Evolutionary conservation across 1,140 invertebrate species (phyloP), one percentile per base, ranked within the genome.

Genomic region (Zaprionus ornatus): DNA sequence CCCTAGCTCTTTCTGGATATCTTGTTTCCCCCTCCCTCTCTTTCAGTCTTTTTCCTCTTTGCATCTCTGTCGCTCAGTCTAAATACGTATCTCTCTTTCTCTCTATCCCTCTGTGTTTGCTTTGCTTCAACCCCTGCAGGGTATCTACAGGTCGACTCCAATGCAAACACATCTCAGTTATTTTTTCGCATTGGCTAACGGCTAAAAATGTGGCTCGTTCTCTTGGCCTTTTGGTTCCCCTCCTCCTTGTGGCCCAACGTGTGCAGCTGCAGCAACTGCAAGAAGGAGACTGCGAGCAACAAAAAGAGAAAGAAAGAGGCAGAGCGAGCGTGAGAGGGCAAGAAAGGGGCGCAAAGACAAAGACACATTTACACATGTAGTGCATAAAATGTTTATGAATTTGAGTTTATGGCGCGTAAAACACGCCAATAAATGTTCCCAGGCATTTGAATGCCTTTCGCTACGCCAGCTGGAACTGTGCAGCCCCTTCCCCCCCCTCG

Each of bases 321-420:
- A 35, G 4, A 23, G 17, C 17, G 15, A 5, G 57, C 1, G 12
- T 4, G 35, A 4, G 35, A 19, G 17, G 21, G n/a, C 10, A 19
- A 21, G 29, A 5, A 12, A 29, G 56, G 6, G 37, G 37, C 29
- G 62, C 40, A 13, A 52, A 35, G 37, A 68, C 27, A 37, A 37
- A 59, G 56, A 63, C 77, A 87, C 84, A 88, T 88, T 77, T 90
- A 90, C 85, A 85, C 82, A 90, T 88, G 85, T 88, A 90, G 86
- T 90, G 85, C 79, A 90, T 90, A 90, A 90, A 90, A 90, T 90
- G 85, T 90, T 90, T 90, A 90, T 90, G 85, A 90, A 90, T 90
- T 90, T 85, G 82, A 85, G 86, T 90, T 90, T 90, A 90, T 90
- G 85, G 85, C 85, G 85, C 85, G 85, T 90, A 90, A 90, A 90